phyloP scores from a whole-genome alignment of 2,797 vertebrate genomes.

The Cyclopterus lumpus region DNA sequence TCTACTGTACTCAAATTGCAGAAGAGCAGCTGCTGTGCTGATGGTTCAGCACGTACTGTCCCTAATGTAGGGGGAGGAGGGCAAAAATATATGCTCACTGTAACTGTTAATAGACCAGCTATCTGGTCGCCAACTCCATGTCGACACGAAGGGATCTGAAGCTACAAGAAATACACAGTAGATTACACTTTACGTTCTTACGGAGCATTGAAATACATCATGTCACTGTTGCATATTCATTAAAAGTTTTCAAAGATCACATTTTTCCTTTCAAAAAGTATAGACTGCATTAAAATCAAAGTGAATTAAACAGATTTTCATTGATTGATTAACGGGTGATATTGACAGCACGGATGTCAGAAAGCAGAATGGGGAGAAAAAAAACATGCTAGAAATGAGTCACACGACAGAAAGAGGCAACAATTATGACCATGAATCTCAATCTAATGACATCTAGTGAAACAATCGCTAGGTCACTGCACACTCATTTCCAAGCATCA shows the following conservation, averaged over 20 bases:
- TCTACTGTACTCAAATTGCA: constrained; percentile 68
- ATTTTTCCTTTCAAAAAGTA: constrained; percentile 12
- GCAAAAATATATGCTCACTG: constrained; percentile 58
- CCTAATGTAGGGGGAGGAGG: constrained; percentile 24
- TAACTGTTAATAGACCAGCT: constrained; percentile 58
- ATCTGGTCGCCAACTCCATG: constrained; percentile 31
- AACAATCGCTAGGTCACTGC: constrained; percentile 73
- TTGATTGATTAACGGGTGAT: constrained; percentile 39
- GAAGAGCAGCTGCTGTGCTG: constrained; percentile 62
- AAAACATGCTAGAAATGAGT: constrained; percentile 73
- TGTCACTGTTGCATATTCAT: constrained; percentile 18
- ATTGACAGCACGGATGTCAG: constrained; percentile 48
- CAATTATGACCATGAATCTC: constrained; percentile 67
- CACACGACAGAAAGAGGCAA: constrained; percentile 61
- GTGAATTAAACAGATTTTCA: constrained; percentile 24
- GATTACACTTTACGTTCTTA: constrained; percentile 14
- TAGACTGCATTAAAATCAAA: not conserved
- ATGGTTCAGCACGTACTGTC: constrained; percentile 57
- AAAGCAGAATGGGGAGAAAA: constrained; percentile 51
- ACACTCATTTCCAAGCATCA: constrained; percentile 82
- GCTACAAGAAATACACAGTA: not conserved
- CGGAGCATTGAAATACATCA: constrained; percentile 25
- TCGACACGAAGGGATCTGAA: constrained; percentile 15
- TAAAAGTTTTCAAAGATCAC: constrained; percentile 19
- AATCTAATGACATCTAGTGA: constrained; percentile 71